Conservation (phyloP, 2,888 invertebrate genomes). For the Philaethria dido region DNA sequence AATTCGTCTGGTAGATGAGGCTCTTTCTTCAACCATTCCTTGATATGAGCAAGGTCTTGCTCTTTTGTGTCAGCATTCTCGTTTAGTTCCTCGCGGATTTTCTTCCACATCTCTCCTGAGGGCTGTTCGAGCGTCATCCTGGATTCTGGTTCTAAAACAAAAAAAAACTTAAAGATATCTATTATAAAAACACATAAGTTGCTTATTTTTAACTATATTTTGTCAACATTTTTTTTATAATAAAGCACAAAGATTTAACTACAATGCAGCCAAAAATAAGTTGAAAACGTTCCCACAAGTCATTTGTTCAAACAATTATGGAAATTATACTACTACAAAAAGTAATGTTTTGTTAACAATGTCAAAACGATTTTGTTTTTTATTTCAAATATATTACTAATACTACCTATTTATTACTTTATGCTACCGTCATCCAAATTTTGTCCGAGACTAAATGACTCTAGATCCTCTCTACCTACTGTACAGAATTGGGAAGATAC, state of each 20-base stretch:
- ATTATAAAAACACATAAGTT: no score
- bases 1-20: constrained; percentile 86
- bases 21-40: constrained; percentile 87
- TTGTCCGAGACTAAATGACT: no score
- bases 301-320: constrained; percentile 1
- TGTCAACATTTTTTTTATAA: not conserved
- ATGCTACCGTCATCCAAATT: no score
- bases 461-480: no score
- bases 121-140: constrained; percentile 89
- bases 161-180: no score
- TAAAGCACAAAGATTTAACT: not conserved
- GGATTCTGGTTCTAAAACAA: constrained; percentile 63
- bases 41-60: constrained; percentile 84
- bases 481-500: no score
- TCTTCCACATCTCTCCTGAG: constrained; percentile 88
- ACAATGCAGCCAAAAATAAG: not conserved
- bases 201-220: not conserved
- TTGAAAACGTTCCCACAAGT: not conserved
- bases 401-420: no score
- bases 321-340: not conserved
- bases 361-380: not conserved
- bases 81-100: constrained; percentile 88
- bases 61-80: constrained; percentile 86
- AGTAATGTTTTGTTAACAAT: not conserved
- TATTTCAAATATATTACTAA: not conserved